Percentiles rank a stretch among this genome's conserved stretches.
phyloP scores from a whole-genome alignment of 1,140 invertebrate species.

The Bombus pascuorum region DNA sequence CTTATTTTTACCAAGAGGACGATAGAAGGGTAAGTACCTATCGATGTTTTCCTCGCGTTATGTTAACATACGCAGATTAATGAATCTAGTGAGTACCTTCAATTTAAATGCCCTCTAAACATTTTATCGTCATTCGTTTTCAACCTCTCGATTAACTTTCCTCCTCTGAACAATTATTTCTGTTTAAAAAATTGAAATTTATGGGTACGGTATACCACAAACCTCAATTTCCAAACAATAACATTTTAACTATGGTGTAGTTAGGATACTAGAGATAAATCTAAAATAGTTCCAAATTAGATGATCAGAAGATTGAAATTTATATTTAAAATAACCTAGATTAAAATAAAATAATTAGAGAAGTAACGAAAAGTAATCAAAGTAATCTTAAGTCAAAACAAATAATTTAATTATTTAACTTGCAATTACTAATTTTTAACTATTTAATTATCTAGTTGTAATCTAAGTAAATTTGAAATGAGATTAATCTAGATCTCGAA shows the following conservation, averaged over 20 bases:
- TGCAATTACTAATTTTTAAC: neutral
- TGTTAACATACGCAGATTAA: constrained; percentile 34
- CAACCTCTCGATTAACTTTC: constrained; percentile 26
- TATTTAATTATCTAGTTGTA: neutral
- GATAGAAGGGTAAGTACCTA: constrained; percentile 83
- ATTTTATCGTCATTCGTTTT: constrained; percentile 41
- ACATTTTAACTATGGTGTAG: no score
- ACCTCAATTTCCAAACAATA: no score
- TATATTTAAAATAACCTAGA: no score
- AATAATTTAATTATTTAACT: neutral
- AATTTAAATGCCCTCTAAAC: constrained; percentile 23
- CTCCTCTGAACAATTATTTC: neutral
- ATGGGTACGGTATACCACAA: no score
- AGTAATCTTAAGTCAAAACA: neutral
- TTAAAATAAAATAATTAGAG: neutral
- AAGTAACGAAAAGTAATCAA: no score
- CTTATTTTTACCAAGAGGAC: constrained; percentile 87
- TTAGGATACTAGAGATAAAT: no score
- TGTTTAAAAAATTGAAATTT: neutral
- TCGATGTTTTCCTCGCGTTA: constrained; percentile 10
- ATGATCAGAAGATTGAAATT: no score
- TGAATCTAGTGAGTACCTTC: constrained; percentile 25
- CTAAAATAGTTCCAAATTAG: no score
- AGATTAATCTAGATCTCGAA: neutral
- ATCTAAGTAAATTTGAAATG: neutral